Conservation (phyloP, 1,140 invertebrate genomes). For the Cydia splendana region DNA sequence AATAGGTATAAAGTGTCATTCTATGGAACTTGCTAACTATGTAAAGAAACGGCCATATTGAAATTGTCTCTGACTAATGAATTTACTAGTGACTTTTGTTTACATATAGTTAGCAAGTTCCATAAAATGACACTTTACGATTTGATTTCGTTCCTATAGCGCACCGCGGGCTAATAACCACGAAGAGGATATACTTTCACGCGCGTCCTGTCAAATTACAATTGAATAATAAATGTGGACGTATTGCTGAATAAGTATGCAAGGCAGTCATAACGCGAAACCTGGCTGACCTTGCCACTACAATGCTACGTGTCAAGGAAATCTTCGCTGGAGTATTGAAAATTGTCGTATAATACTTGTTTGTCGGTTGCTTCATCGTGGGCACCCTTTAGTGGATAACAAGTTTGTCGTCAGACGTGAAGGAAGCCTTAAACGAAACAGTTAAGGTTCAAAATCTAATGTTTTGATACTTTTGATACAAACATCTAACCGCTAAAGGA, state of each 20-base stretch:
- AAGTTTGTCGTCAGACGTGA: neutral
- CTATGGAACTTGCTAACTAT: no score
- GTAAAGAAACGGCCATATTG: no score
- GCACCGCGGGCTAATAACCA: neutral
- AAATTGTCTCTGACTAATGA: no score
- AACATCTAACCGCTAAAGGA: neutral
- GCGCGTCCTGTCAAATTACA: neutral
- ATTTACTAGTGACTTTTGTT: no score
- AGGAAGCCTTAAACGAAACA: neutral
- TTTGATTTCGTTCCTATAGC: neutral
- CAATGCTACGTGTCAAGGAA: slow-evolving; percentile 24
- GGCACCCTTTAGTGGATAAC: neutral
- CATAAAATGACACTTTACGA: no score
- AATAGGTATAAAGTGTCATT: neutral
- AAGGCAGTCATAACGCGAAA: slow-evolving; percentile 26
- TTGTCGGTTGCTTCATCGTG: neutral
- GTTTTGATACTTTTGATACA: neutral
- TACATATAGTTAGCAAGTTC: no score
- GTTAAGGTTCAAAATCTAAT: neutral
- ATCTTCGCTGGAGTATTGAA: neutral
- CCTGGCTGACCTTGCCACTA: slow-evolving; percentile 26
- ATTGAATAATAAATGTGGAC: neutral
- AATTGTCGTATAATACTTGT: neutral
- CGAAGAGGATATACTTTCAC: neutral
- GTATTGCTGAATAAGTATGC: slow-evolving; percentile 2